Evolutionary conservation across 2,888 invertebrate species (phyloP), one percentile per base, ranked within the genome.

Genomic region (Andrena dorsata): DNA sequence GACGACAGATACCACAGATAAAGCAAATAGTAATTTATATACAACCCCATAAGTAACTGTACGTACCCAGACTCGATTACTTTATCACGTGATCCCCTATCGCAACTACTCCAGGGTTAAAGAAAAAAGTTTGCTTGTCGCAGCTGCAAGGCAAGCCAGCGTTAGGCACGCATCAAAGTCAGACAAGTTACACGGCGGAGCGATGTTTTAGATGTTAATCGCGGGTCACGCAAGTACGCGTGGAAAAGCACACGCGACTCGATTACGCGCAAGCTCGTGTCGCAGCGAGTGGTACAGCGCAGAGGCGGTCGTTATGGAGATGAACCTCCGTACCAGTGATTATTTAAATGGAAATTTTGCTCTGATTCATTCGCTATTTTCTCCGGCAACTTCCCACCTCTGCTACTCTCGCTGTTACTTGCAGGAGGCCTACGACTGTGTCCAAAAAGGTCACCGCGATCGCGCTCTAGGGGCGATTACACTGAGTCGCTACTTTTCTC

Each of bases 191-290:
- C 32, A 68, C 28, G 26, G 60, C 73, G 49, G 60, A 69, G 70
- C 56, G 73, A 60, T 20, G 70, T 70, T 80, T 74, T 65, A 69
- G 51, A 75, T 56, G 75, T 75, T 81, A 66, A 80, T 30, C 70
- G 28, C 13, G 56, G 56, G 75, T 82, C 80, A 80, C 80, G 80
- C 80, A 61, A 66, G 32, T 61, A 66, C 66, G 51, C 70, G 75
- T 75, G 58, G 13, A 71, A 66, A 82, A 66, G 28, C 51, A 32
- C 80, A 75, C 80, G 81, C 80, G 28, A 82, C 75, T 41, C 56
- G 75, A 66, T 75, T 82, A 82, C 66, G 49, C 2, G 53, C 2
- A 76, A 64, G 80, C 63, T 80, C 76, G 68, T 72, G 80, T 75
- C 60, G 53, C 28, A 30, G 7, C 60, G 20, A 69, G n/a, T 65